Evolutionary conservation across 2,113 vertebrate genomes (phyloP), one percentile per base, ranked within the genome.

Genomic region (Prunella himalayana): DNA sequence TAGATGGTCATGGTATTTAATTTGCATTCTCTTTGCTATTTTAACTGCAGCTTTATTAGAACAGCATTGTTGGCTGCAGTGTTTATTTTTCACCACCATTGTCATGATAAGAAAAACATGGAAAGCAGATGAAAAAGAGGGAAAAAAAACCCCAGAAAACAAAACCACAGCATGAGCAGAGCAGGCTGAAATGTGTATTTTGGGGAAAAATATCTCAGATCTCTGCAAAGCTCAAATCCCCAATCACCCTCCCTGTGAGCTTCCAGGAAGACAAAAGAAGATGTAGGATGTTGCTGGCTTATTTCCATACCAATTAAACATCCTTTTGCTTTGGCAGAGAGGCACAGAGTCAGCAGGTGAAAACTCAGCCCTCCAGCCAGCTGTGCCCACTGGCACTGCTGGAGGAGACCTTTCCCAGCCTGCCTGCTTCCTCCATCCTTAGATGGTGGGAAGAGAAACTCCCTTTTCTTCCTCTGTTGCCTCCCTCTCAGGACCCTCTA

Each of bases 21-120:
- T 97, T 94, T 88, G 60, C 82, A 78, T 92, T 93, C 50, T 59
- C 47, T 93, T 90, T 42, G 21, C 79, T 71, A 16, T 86, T 95
- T 95, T 89, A 91, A 85, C 83, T 49, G 75, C n/a, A 33, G 72
- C 80, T 82, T 89, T 82, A 83, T 89, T 84, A 84, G 72, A 86
- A 37, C 20, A 57, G 53, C 17, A 13, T 57, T 82, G 66, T 51
- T 79, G 70, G 64, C 35, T 86, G 28, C 35, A 45, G 23, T 76
- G 51, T 92, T 94, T 86, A 70, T 88, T 88, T 94, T 88, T 79
- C 64, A 71, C 50, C 56, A 65, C 37, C 18, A 66, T 30, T 83
- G 65, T 73, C 54, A 59, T 11, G 39, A 92, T 59, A 82, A 92
- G 69, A 85, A 87, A 50, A 80, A 37, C 83, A 88, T 15, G 3